These are phyloP conservation scores for Cryptus armator DNA, from an alignment of 2,888 invertebrate species.

Conservation along the genomic window DNA sequence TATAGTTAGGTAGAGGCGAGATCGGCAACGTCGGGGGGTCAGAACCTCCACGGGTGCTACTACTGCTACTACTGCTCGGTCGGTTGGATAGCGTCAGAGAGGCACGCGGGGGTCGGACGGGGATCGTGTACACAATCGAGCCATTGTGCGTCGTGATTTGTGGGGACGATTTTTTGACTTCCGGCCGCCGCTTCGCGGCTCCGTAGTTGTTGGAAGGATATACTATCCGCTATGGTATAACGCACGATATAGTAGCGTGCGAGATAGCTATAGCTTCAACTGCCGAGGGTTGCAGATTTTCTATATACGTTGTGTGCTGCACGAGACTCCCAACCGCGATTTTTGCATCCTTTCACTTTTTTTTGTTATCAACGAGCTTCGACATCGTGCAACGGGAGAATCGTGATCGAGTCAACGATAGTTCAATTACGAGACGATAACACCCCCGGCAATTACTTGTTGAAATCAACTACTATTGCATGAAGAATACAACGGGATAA, in stretches of 20 bases:
- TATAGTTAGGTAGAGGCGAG: conserved; percentile 61
- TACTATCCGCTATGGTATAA: conserved; percentile 15
- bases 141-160: conserved; percentile 84
- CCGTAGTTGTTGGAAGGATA: conserved; percentile 49
- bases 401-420: not conserved
- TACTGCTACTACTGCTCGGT: conserved; percentile 39
- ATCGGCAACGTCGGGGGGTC: conserved; percentile 73
- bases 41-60: conserved; percentile 70
- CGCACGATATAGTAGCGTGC: not conserved
- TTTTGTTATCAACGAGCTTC: not conserved
- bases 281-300: conserved; percentile 29
- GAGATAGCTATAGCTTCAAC: conserved; percentile 9
- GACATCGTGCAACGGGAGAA: not conserved
- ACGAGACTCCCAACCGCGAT: not conserved
- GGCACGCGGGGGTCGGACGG: conserved; percentile 59
- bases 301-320: not conserved
- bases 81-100: conserved; percentile 47
- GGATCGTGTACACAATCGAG: conserved; percentile 81
- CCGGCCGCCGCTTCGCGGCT: conserved; percentile 70
- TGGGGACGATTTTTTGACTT: conserved; percentile 84
- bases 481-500: too few relatives aligned
- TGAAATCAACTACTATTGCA: too few relatives aligned
- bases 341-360: not conserved
- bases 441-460: too few relatives aligned
- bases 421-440: too few relatives aligned